phyloP scores from a whole-genome alignment of 2,888 invertebrate genomes.

The Lutraria lutraria region DNA sequence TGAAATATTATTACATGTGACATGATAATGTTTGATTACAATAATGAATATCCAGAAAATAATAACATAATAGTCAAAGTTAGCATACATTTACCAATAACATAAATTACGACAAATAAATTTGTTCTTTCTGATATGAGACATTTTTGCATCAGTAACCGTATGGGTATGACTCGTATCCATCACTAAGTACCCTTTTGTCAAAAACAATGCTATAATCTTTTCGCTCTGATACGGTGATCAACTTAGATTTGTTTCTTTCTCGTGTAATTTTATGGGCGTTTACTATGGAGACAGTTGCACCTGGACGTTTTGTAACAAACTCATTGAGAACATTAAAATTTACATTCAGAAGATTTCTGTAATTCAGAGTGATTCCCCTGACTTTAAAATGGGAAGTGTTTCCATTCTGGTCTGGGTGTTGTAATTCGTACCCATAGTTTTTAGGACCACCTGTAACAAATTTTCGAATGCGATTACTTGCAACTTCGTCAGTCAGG shows the following conservation, averaged over 20 bases:
- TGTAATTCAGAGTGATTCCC: slow-evolving; percentile 50
- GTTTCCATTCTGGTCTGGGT: slow-evolving; percentile 34
- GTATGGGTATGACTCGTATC: neutral
- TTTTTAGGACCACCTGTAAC: slow-evolving; percentile 48
- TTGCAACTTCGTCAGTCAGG: slow-evolving; percentile 50
- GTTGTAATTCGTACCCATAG: slow-evolving; percentile 29
- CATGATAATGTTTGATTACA: no score
- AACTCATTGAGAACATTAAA: slow-evolving; percentile 14
- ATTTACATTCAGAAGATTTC: slow-evolving; percentile 21
- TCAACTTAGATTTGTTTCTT: neutral
- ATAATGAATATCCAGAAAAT: no score
- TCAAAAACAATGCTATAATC: neutral
- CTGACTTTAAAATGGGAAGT: slow-evolving; percentile 33
- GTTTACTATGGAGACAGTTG: slow-evolving; percentile 17
- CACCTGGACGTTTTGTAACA: slow-evolving; percentile 19
- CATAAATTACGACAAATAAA: neutral
- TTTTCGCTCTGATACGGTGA: neutral
- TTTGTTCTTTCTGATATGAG: neutral
- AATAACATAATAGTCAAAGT: no score
- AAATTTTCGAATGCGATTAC: slow-evolving; percentile 38
- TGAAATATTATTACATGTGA: no score
- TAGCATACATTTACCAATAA: neutral
- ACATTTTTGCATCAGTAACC: neutral
- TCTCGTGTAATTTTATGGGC: neutral
- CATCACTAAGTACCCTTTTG: neutral